These are phyloP conservation scores for Caenorhabditis panamensis DNA, from an alignment of 2,888 invertebrate species.

Conservation along the genomic window DNA sequence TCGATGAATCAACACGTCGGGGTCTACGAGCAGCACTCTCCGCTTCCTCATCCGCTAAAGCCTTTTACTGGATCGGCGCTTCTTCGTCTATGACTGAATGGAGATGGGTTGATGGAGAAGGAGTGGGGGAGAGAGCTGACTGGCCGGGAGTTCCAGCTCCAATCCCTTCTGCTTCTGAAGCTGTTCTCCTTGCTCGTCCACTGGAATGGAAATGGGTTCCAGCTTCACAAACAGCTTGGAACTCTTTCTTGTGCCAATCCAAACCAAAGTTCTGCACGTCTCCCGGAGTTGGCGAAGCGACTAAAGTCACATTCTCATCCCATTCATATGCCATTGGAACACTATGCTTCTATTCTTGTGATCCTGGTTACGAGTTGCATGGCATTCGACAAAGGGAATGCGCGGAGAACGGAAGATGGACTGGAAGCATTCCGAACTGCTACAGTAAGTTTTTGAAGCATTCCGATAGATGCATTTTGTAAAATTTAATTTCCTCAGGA, in stretches of 20 bases:
- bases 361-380: constrained; percentile 68
- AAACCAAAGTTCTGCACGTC: constrained; percentile 78
- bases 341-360: constrained; percentile 75
- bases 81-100: constrained; percentile 68
- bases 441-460: constrained; percentile 52
- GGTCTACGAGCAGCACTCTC: constrained; percentile 67
- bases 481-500: too few relatives aligned
- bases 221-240: constrained; percentile 74
- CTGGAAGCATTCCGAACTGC: constrained; percentile 72
- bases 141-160: constrained; percentile 64
- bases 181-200: constrained; percentile 67
- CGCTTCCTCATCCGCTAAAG: constrained; percentile 57
- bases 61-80: constrained; percentile 77
- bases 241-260: constrained; percentile 74
- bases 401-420: constrained; percentile 73
- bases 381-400: constrained; percentile 64
- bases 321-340: constrained; percentile 77
- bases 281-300: constrained; percentile 74
- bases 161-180: constrained; percentile 61
- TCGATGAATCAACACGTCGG: constrained; percentile 55
- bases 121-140: constrained; percentile 61
- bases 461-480: neutral
- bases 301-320: constrained; percentile 74
- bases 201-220: constrained; percentile 75
- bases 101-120: constrained; percentile 72